These are phyloP conservation scores for Anguilla japonica DNA, from an alignment of 2,113 vertebrate genomes.

Conservation along the genomic window DNA sequence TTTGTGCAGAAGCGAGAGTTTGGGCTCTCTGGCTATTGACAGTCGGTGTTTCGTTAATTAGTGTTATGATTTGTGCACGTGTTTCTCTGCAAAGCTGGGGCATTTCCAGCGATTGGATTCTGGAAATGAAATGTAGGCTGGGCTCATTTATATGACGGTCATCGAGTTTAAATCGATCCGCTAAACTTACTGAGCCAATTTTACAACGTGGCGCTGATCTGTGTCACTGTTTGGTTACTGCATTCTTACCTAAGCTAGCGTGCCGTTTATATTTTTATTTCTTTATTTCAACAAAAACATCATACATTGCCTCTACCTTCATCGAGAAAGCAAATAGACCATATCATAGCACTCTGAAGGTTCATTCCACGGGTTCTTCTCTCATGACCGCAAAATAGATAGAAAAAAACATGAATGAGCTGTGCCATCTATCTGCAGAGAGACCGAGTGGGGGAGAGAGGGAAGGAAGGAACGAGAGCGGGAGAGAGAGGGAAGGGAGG, in stretches of 20 bases:
- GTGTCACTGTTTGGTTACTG: constrained; percentile 25
- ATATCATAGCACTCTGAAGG: constrained; percentile 29
- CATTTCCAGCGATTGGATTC: constrained; percentile 13
- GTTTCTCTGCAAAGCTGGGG: not conserved
- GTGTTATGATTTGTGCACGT: not conserved
- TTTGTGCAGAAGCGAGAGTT: not conserved
- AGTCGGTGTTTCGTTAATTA: not conserved
- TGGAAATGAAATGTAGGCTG: constrained; percentile 22
- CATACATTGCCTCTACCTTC: constrained; percentile 32
- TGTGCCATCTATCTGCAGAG: constrained; percentile 37
- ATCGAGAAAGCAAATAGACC: constrained; percentile 28
- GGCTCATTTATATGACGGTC: constrained; percentile 14
- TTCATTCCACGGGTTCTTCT: constrained; percentile 7
- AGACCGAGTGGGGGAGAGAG: constrained; percentile 1
- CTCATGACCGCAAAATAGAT: constrained; percentile 30
- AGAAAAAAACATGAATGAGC: constrained; percentile 33
- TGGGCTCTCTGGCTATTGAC: not conserved
- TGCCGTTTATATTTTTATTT: constrained; percentile 19
- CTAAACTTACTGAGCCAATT: constrained; percentile 27
- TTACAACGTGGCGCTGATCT: constrained; percentile 30
- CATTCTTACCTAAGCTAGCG: constrained; percentile 33
- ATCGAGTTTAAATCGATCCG: constrained; percentile 41
- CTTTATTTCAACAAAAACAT: constrained; percentile 34
- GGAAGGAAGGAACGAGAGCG: not conserved
- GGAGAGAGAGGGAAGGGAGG: constrained; percentile 1